phyloP scores from a whole-genome alignment of 2,113 vertebrate genomes.

The Stictonetta naevosa region DNA sequence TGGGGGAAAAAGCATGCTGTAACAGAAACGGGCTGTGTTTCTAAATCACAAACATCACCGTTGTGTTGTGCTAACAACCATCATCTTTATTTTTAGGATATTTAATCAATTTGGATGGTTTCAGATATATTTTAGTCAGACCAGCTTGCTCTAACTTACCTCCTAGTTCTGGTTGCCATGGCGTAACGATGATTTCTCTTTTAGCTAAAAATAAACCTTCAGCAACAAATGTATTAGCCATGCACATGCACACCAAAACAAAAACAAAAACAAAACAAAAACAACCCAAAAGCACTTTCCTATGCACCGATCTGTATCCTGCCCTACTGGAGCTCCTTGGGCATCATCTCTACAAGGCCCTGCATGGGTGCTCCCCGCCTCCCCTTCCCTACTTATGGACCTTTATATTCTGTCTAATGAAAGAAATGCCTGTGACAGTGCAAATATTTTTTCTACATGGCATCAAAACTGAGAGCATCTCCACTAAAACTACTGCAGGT shows the following conservation, averaged over 20 bases:
- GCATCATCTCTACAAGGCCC: neutral
- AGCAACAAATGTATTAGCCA: constrained; percentile 45
- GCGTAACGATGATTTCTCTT: constrained; percentile 65
- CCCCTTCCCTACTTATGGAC: neutral
- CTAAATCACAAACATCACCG: constrained; percentile 34
- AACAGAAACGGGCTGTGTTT: neutral
- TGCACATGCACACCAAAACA: neutral
- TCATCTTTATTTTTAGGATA: constrained; percentile 71
- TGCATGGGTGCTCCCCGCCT: accelerated
- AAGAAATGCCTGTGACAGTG: neutral
- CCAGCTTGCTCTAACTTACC: constrained; percentile 62
- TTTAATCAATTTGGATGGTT: constrained; percentile 69
- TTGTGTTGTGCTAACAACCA: constrained; percentile 8
- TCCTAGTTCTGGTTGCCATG: constrained; percentile 73
- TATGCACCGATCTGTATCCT: neutral
- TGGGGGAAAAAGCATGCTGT: neutral
- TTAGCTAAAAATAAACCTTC: constrained; percentile 73
- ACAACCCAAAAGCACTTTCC: neutral
- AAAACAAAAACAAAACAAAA: neutral
- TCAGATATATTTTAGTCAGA: constrained; percentile 71
- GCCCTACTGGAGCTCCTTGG: neutral
- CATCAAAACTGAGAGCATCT: too few relatives aligned
- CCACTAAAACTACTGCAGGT: neutral
- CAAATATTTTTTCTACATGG: neutral
- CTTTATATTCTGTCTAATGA: neutral